A percentile compares a stretch with the other conserved stretches of the same genome.
Conservation (phyloP, 2,797 vertebrate species). For the Erethizon dorsatum region DNA sequence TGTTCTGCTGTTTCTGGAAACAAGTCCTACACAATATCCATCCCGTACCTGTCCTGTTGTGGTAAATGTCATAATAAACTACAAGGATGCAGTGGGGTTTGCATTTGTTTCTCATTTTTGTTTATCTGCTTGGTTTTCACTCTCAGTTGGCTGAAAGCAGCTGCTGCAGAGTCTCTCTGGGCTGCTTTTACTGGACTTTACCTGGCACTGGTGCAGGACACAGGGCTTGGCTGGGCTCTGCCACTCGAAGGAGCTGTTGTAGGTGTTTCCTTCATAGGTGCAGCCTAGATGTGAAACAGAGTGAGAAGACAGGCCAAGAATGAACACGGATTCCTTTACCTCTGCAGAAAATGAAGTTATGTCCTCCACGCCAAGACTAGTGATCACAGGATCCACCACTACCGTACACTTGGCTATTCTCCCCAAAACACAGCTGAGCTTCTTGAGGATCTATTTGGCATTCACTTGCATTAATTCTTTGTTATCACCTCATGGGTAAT, state of each 20-base stretch:
- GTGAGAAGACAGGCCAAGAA: background rate
- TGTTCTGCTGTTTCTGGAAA: slow-evolving; percentile 54
- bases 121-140: background rate
- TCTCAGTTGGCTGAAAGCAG: background rate
- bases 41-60: background rate
- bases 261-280: slow-evolving; percentile 92
- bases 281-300: slow-evolving; percentile 91
- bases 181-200: slow-evolving; percentile 84
- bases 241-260: slow-evolving; percentile 97
- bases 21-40: background rate
- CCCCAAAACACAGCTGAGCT: slow-evolving; percentile 53
- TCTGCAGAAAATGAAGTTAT: background rate
- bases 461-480: slow-evolving; percentile 18
- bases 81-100: background rate
- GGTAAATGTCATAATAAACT: background rate
- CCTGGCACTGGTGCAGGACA: slow-evolving; percentile 95
- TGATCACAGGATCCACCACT: background rate
- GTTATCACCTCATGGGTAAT: background rate
- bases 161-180: background rate
- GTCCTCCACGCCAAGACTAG: background rate
- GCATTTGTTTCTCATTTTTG: background rate
- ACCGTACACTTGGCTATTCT: background rate
- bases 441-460: slow-evolving; percentile 37
- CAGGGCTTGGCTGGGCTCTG: slow-evolving; percentile 93
- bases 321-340: slow-evolving; percentile 20